Base-by-base conservation (phyloP, 2,888 invertebrate genomes). In the Hecatera dysodea region DNA sequence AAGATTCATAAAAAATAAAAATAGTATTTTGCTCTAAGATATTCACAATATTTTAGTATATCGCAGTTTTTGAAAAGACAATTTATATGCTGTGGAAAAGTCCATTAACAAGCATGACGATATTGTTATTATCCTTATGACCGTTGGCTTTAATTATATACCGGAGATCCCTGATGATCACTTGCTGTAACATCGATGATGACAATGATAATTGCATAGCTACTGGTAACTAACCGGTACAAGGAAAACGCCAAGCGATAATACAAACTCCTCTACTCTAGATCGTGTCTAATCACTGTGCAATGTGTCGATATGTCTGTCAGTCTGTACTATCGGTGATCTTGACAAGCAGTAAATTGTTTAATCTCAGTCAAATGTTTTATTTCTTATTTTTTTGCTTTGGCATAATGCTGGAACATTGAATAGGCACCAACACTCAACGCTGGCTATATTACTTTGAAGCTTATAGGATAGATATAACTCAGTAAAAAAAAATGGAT, bases 261-360 rank as follows among this genome's bases (percentile, higher is more conserved):
- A 69, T 66, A 53, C 48, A 12, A 53, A 52, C 39, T 73, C 42
- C n/a, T 52, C 57, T 65, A 67, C 44, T 80, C 50, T 67, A 67
- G 61, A 81, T 71, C 62, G 64, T 81, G 77, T 67, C 57, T 71
- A 81, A 77, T 77, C 67, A 67, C 61, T 64, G 57, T 52, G 62
- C 77, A 67, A 67, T 71, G 71, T 77, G 70, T 81, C 67, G 61
- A 71, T 50, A 39, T 71, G 67, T 70, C 67, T 55, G 74, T 82
- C 74, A 57, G 70, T 29, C 57, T 53, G 9, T 48, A 29, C 46
- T 76, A 79, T 79, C 78, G 52, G 12, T 48, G 42, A 77, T 71
- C 81, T 81, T 76, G 77, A 79, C 81, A 79, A 77, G 71, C 39
- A 62, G 55, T 59, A 67, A 57, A 81, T 67, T 67, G 36, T 77